Evolutionary conservation across 2,888 invertebrate species (phyloP), one percentile per base, ranked within the genome.

Genomic region (Cheilosia pagana): DNA sequence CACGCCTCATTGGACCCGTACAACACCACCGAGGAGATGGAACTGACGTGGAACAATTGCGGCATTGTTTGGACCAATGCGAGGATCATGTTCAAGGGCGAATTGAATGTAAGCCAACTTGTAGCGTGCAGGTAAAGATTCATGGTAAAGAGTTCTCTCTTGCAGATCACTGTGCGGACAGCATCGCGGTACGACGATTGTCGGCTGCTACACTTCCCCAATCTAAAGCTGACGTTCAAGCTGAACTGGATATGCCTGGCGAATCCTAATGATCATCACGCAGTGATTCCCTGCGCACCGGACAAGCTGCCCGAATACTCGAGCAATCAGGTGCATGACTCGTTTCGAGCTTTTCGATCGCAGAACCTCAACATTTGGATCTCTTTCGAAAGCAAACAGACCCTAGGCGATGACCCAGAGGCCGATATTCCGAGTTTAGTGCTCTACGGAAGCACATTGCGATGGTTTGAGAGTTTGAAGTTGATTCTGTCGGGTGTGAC

Each of bases 131-230:
- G 6, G 12, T 21, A 48, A 16, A n/a, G 6, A 19, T 12, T 21
- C 39, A 12, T 43, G 8, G 10, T 25, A 19, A 31, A 31, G 1
- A 4, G 19, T 52, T 19, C 5, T 43, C 28, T 78, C 57, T 70
- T 83, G 5, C 43, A 91, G 90, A 89, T 91, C 8, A 98, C 96
- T 89, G 98, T 98, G 1, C 94, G 98, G 76, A 99, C 99, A 0
- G 99, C 99, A 0, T 99, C 99, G 81, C 99, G 99, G 91, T 99
- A 99, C 92, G 99, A 99, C 92, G 99, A 99, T 92, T 98, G 98
- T 90, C 95, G 97, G 65, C 94, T 99, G 87, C 92, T 99, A 41
- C 97, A 98, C 89, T 93, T 99, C 87, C 99, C 99, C 0, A 96
- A 96, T 89, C 93, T 99, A 52, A 95, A 96, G 88, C 93, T 98